A percentile compares a stretch with the other conserved stretches of the same genome.
These are phyloP conservation scores for Luperina testacea DNA, from an alignment of 2,888 invertebrate species.

Conservation along the genomic window DNA sequence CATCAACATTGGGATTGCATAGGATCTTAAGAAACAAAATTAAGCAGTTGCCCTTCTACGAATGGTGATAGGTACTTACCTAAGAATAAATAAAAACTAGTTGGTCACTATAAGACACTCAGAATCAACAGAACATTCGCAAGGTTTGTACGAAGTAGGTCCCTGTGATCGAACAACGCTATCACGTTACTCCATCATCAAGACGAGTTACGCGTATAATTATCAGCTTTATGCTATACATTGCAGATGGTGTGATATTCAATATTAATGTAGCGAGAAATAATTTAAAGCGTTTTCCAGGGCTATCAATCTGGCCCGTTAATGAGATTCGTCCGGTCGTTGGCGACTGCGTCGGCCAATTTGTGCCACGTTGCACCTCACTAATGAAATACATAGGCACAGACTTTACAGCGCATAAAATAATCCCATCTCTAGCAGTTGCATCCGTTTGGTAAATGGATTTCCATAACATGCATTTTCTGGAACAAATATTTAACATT, in stretches of 20 bases:
- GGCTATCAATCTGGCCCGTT: conserved; percentile 86
- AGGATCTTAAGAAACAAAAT: not conserved
- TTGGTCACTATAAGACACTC: not conserved
- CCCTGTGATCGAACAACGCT: conserved; percentile 20
- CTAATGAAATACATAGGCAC: conserved; percentile 79
- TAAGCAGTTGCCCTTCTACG: not conserved
- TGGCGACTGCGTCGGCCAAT: conserved; percentile 83
- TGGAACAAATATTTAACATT: conserved; percentile 24
- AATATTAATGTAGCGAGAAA: conserved; percentile 87
- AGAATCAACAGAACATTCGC: not conserved
- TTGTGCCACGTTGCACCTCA: conserved; percentile 83
- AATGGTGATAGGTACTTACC: not conserved
- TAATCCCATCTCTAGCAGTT: conserved; percentile 55
- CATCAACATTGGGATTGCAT: not conserved
- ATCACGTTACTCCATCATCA: conserved; percentile 26
- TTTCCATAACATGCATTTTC: conserved; percentile 40
- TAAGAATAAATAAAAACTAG: no score
- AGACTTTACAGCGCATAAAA: conserved; percentile 63
- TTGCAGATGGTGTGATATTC: conserved; percentile 77
- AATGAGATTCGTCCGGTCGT: conserved; percentile 87
- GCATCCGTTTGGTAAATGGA: conserved; percentile 46
- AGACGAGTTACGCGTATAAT: conserved; percentile 59
- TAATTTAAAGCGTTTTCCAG: conserved; percentile 87
- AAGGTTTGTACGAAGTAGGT: not conserved
- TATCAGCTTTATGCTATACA: conserved; percentile 70